Evolutionary conservation across 2,888 invertebrate genomes (phyloP).

Genomic region (Caenorhabditis parvicauda): DNA sequence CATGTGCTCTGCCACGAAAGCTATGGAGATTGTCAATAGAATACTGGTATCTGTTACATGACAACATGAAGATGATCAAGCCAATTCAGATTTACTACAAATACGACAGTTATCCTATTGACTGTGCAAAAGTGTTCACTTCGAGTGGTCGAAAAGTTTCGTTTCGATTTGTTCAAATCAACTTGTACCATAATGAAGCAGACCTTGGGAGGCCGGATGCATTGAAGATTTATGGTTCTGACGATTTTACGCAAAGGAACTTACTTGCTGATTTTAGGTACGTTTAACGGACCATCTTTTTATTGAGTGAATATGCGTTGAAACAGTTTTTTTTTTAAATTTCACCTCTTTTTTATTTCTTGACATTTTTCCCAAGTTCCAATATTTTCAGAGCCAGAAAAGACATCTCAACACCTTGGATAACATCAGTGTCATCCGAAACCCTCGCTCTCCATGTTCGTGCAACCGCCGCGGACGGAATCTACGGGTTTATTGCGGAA

Average conservation of each 20-base stretch:
- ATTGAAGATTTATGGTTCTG: slow-evolving; percentile 46
- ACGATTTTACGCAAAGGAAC: slow-evolving; percentile 35
- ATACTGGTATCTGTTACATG: slow-evolving; percentile 23
- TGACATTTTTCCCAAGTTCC: too few relatives aligned
- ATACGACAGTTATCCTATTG: slow-evolving; percentile 91
- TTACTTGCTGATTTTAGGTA: slow-evolving; percentile 38
- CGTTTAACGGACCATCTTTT: slow-evolving; percentile 18
- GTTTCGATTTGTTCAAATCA: slow-evolving; percentile 75
- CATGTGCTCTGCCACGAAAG: slow-evolving; percentile 91
- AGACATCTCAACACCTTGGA: slow-evolving; percentile 3
- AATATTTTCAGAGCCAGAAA: slow-evolving; percentile 1
- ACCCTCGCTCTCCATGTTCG: slow-evolving; percentile 81
- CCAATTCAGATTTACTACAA: slow-evolving; percentile 78
- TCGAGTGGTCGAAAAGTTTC: slow-evolving; percentile 70
- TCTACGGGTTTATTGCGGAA: slow-evolving; percentile 94
- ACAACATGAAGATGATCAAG: background rate
- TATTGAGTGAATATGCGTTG: too few relatives aligned
- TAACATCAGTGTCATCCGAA: slow-evolving; percentile 24
- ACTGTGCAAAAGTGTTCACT: slow-evolving; percentile 93
- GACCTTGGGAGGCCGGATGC: slow-evolving; percentile 56
- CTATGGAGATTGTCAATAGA: slow-evolving; percentile 79
- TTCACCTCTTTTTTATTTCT: background rate
- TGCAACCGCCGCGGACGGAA: slow-evolving; percentile 89
- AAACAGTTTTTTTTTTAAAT: too few relatives aligned
- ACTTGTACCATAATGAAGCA: slow-evolving; percentile 48